phyloP scores from a whole-genome alignment of 2,888 invertebrate genomes.

The Leucozona laternaria region DNA sequence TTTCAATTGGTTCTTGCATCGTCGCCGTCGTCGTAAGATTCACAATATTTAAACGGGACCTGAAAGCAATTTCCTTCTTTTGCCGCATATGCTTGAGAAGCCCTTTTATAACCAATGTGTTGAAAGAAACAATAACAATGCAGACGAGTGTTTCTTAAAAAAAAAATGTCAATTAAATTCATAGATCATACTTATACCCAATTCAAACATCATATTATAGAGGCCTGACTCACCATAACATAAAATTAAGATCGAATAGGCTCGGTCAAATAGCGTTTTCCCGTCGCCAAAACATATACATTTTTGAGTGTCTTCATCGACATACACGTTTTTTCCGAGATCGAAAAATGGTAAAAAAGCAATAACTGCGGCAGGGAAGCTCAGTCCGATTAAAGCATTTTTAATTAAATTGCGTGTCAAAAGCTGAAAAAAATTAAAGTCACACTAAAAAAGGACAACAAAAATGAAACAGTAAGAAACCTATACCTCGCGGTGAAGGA shows the following conservation, averaged over 20 bases:
- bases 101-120: constrained; percentile 91
- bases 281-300: constrained; percentile 91
- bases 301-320: constrained; percentile 84
- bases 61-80: constrained; percentile 78
- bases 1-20: constrained; percentile 85
- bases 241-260: constrained; percentile 89
- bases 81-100: constrained; percentile 85
- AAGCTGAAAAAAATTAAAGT: constrained; percentile 87
- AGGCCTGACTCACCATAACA: constrained; percentile 94
- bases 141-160: constrained; percentile 88
- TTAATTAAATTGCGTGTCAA: constrained; percentile 91
- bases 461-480: background rate
- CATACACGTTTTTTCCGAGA: constrained; percentile 91
- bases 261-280: constrained; percentile 86
- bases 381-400: constrained; percentile 87
- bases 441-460: background rate
- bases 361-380: constrained; percentile 87
- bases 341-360: constrained; percentile 91
- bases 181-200: too few relatives aligned
- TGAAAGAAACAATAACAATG: constrained; percentile 91
- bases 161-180: constrained; percentile 77
- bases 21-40: background rate
- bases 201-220: too few relatives aligned
- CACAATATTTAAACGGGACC: constrained; percentile 81
- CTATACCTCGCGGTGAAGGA: constrained; percentile 92